These are phyloP conservation scores for Ostrea edulis DNA, from an alignment of 1,140 invertebrate species.

Conservation along the genomic window DNA sequence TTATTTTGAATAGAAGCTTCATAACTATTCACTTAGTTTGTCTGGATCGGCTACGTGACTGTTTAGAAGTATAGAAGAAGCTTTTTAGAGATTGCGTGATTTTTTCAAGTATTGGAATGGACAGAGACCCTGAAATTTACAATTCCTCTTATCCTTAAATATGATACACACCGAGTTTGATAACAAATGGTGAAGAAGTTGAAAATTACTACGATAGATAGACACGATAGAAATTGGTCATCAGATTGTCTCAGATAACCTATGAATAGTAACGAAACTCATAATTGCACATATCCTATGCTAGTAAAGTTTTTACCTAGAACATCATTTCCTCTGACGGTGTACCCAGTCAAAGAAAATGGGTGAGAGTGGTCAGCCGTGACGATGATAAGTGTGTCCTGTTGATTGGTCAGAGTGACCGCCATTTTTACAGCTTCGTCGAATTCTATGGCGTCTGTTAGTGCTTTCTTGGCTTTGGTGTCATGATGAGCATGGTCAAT, in stretches of 20 bases:
- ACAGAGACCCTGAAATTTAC: no score
- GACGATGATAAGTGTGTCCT: slow-evolving; percentile 91
- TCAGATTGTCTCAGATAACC: not conserved
- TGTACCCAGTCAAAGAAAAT: slow-evolving; percentile 75
- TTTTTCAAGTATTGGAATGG: no score
- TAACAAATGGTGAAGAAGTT: no score
- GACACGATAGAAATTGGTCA: not conserved
- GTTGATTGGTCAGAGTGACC: slow-evolving; percentile 81
- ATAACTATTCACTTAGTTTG: no score
- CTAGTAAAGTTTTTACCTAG: slow-evolving; percentile 65
- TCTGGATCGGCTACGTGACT: no score
- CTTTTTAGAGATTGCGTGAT: no score
- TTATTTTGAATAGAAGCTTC: no score
- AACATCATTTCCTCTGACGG: slow-evolving; percentile 74
- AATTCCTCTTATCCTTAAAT: no score
- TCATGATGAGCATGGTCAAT: slow-evolving; percentile 94
- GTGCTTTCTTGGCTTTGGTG: slow-evolving; percentile 88
- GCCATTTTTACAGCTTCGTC: slow-evolving; percentile 86
- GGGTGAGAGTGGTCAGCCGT: slow-evolving; percentile 90
- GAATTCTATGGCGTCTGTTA: slow-evolving; percentile 89
- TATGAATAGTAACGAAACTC: not conserved
- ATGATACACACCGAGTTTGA: no score
- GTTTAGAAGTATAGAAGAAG: no score
- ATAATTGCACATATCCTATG: not conserved
- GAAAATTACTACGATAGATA: not conserved